Base-by-base conservation (phyloP, 2,113 vertebrate genomes). In the Gymnobelideus leadbeateri region DNA sequence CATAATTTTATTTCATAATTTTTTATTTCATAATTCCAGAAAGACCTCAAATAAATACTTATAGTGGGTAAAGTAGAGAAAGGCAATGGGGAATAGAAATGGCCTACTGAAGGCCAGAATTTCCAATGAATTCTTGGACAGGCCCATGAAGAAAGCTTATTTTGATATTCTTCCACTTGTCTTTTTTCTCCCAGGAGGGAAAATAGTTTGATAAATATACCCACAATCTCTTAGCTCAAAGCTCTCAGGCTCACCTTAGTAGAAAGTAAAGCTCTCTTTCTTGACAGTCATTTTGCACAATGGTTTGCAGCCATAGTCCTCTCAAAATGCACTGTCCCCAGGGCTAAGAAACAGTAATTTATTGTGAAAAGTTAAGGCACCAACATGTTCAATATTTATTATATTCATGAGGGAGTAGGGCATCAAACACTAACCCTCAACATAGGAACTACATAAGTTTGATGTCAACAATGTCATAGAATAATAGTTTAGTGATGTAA, bases 381-480 rank as follows among this genome's bases (percentile, higher is more conserved):
- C 54, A 68, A 16, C 50, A 77, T 2, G 16, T 89, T 84, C 68
- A 43, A 84, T 95, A 92, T 94, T 95, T 84, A 77, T 96, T 24
- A 91, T n/a, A 96, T 96, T 94, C 21, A 95, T 93, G 43, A 68
- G 43, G 94, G 31, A 92, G 68, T 14, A 91, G 8, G 94, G 12
- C 43, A 92, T 92, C 77, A 49, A 96, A 94, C 93, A 95, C 95
- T 77, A 54, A 96, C 43, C 52, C 52, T 95, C 94, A 89, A 93
- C 51, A 94, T 97, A 89, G n/a, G 53, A 95, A 95, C 95, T 92
- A 96, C 93, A 53, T 93, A 89, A 93, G 84, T 93, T 96, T 96
- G 89, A 14, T 26, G 91, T 95, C 96, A 84, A 23, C n/a, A 21
- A 8, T 84, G n/a, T 43, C 68, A 84, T 43, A 84, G 68, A 23